These are phyloP conservation scores for Luscinia luscinia DNA, from an alignment of 2,797 vertebrate genomes.

Conservation along the genomic window DNA sequence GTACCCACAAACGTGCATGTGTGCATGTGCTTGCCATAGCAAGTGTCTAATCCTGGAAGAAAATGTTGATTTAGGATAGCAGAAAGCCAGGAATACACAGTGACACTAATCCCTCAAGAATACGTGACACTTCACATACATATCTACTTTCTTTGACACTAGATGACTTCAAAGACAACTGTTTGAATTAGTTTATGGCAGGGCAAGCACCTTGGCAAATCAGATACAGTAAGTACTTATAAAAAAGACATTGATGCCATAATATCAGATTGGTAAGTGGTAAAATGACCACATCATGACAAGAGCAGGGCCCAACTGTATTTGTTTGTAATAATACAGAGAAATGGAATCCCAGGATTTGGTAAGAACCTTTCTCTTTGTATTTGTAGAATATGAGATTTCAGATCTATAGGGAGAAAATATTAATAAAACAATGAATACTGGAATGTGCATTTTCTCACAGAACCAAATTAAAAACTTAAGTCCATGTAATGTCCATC, in stretches of 20 bases:
- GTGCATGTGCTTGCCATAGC: neutral
- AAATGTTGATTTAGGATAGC: neutral
- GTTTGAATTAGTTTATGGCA: neutral
- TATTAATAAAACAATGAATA: neutral
- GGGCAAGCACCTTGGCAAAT: neutral
- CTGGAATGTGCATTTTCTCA: neutral
- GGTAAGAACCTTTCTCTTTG: neutral
- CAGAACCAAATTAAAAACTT: neutral
- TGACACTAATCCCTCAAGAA: neutral
- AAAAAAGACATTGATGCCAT: neutral
- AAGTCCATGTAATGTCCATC: neutral
- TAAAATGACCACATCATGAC: neutral
- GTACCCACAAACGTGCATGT: rapidly evolving
- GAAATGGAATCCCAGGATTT: neutral
- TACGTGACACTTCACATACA: rapidly evolving
- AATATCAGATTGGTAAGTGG: neutral
- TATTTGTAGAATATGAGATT: neutral
- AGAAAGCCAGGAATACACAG: neutral
- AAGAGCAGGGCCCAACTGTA: neutral
- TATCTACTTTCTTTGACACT: neutral
- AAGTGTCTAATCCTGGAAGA: neutral
- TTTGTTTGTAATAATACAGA: neutral
- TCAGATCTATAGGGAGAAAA: neutral
- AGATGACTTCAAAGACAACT: neutral
- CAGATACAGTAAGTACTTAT: neutral